A percentile compares a stretch with the other conserved stretches of the same genome.
Evolutionary conservation across 2,797 vertebrate genomes (phyloP).

Genomic region (Enteromius paludinosus): DNA sequence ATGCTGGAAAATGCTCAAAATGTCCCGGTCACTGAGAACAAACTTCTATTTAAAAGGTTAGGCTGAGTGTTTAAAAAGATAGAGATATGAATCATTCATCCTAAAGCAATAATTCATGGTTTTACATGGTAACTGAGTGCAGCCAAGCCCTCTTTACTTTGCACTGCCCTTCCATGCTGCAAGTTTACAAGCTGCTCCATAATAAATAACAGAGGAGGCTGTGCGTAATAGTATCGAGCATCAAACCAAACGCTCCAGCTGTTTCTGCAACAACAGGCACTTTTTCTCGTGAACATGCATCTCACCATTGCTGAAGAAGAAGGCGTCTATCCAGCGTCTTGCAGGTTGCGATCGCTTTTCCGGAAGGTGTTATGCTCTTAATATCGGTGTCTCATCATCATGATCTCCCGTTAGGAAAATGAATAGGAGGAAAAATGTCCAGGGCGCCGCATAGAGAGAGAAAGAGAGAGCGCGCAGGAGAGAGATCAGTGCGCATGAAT

Average conservation of each 20-base stretch:
- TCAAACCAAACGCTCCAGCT: constrained; percentile 46
- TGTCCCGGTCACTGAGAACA: background rate
- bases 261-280: constrained; percentile 64
- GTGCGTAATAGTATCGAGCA: constrained; percentile 29
- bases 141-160: constrained; percentile 40
- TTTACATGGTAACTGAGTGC: constrained; percentile 16
- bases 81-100: constrained; percentile 7
- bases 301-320: constrained; percentile 78
- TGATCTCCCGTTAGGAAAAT: constrained; percentile 44
- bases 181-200: constrained; percentile 43
- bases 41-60: constrained; percentile 39
- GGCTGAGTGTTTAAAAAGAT: background rate
- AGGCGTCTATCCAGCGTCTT: constrained; percentile 39
- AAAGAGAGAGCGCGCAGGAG: constrained; percentile 45
- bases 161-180: constrained; percentile 12
- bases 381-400: constrained; percentile 54
- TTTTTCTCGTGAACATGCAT: constrained; percentile 53
- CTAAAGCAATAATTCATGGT: constrained; percentile 17
- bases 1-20: constrained; percentile 21
- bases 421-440: constrained; percentile 45
- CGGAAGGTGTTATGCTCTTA: constrained; percentile 24
- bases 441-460: constrained; percentile 40
- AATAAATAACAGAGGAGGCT: constrained; percentile 36
- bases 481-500: constrained; percentile 31
- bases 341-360: background rate